phyloP scores from a whole-genome alignment of 2,797 vertebrate genomes.

The Passerculus sandwichensis region DNA sequence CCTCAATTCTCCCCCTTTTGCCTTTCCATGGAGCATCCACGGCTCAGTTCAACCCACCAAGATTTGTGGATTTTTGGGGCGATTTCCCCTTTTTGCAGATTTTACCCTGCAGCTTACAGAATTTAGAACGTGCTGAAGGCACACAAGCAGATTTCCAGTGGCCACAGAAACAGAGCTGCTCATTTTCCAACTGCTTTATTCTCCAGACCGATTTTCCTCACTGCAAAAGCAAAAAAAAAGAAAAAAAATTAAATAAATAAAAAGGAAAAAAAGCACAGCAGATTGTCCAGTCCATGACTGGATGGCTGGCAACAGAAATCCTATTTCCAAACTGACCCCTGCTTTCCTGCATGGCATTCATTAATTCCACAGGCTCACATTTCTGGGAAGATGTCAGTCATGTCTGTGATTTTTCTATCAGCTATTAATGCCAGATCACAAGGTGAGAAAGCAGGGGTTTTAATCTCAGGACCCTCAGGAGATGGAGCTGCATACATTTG shows the following conservation, averaged over 20 bases:
- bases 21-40: background rate
- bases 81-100: background rate
- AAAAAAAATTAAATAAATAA: background rate
- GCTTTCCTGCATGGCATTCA: conserved; percentile 40
- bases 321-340: conserved; percentile 66
- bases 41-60: background rate
- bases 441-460: conserved; percentile 72
- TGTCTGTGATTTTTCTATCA: conserved; percentile 59
- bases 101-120: background rate
- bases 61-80: too few species aligned
- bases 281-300: conserved; percentile 59
- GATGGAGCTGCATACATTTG: conserved; percentile 69
- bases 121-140: background rate
- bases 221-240: background rate
- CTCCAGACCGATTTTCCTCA: conserved; percentile 26
- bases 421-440: conserved; percentile 73
- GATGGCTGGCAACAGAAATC: conserved; percentile 66
- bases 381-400: conserved; percentile 67
- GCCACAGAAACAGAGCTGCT: conserved; percentile 2
- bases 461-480: conserved; percentile 73
- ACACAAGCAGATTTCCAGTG: background rate
- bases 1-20: background rate
- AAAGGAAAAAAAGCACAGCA: background rate
- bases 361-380: conserved; percentile 63
- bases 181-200: conserved; percentile 19